Evolutionary conservation across 2,797 vertebrate species (phyloP).

Genomic region (Propithecus deckenii): DNA sequence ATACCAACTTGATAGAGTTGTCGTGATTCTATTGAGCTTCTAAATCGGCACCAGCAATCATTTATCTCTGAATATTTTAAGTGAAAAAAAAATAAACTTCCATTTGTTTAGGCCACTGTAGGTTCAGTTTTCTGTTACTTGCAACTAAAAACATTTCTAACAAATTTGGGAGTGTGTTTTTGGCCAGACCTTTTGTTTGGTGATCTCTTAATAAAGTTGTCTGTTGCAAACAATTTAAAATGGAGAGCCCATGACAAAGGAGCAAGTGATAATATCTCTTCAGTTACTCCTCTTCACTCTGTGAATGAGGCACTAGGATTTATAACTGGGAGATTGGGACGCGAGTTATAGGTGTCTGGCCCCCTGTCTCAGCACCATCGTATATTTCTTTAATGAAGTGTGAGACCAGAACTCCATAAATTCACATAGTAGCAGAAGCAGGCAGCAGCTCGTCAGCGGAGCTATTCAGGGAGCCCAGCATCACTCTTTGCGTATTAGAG

Average conservation of each 20-base stretch:
- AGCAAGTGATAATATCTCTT: conserved; percentile 12
- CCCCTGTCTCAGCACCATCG: conserved; percentile 71
- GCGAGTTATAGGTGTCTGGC: conserved; percentile 82
- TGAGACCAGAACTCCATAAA: conserved; percentile 85
- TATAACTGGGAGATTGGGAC: conserved; percentile 69
- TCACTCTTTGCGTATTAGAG: conserved; percentile 80
- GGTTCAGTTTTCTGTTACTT: not conserved
- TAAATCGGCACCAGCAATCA: not conserved
- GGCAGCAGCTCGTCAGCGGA: conserved; percentile 78
- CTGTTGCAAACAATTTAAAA: not conserved
- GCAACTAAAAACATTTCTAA: not conserved
- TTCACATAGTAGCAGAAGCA: conserved; percentile 83
- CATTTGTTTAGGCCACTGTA: not conserved
- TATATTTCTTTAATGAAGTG: conserved; percentile 84
- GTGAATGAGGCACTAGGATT: conserved; percentile 68
- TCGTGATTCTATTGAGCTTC: not conserved
- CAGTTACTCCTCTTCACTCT: not conserved
- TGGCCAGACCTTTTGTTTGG: not conserved
- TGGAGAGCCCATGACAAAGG: not conserved
- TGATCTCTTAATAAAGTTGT: conserved; percentile 11
- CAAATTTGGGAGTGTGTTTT: not conserved
- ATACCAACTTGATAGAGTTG: not conserved
- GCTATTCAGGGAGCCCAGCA: conserved; percentile 84
- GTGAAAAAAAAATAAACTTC: not conserved
- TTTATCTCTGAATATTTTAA: not conserved